These are phyloP conservation scores for Drosophila mimica DNA, from an alignment of 2,888 invertebrate genomes.

Conservation along the genomic window DNA sequence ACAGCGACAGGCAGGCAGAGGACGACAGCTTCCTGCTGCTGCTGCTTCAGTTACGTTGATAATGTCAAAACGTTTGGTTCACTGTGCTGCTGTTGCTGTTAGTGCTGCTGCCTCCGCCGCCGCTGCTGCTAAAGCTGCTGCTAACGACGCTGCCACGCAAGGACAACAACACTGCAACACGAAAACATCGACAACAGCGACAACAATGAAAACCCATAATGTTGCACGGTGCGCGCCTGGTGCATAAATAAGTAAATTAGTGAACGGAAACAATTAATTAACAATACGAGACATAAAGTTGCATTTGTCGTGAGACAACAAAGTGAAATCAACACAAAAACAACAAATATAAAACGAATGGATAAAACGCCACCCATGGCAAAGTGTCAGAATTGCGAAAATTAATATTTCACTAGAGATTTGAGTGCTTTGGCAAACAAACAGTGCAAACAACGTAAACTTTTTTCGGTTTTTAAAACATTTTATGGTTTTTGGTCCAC, in stretches of 20 bases:
- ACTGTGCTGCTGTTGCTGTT: slow-evolving; percentile 62
- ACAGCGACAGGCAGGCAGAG: slow-evolving; percentile 44
- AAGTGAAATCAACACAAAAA: slow-evolving; percentile 20
- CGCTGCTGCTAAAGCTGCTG: slow-evolving; percentile 35
- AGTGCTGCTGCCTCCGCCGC: slow-evolving; percentile 19
- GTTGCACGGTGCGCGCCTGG: slow-evolving; percentile 23
- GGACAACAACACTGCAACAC: slow-evolving; percentile 40
- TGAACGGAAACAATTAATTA: slow-evolving; percentile 41
- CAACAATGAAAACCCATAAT: slow-evolving; percentile 9
- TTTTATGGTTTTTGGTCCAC: slow-evolving; percentile 36
- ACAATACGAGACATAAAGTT: slow-evolving; percentile 39
- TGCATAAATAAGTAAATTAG: slow-evolving; percentile 59
- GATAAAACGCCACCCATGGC: slow-evolving; percentile 40
- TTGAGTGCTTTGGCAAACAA: slow-evolving; percentile 54
- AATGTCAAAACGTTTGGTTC: slow-evolving; percentile 82
- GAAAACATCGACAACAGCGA: slow-evolving; percentile 5
- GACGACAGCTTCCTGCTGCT: slow-evolving; percentile 80
- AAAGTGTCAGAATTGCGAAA: slow-evolving; percentile 75
- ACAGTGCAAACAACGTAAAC: slow-evolving; percentile 42
- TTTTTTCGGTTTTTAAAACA: slow-evolving; percentile 50
- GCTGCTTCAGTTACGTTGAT: slow-evolving; percentile 82
- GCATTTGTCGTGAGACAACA: slow-evolving; percentile 7
- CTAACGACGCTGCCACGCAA: slow-evolving; percentile 45
- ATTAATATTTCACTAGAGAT: slow-evolving; percentile 79
- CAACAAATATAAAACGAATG: slow-evolving; percentile 28